Evolutionary conservation across 2,797 vertebrate genomes (phyloP).

Genomic region (Paramormyrops hopkinsi): DNA sequence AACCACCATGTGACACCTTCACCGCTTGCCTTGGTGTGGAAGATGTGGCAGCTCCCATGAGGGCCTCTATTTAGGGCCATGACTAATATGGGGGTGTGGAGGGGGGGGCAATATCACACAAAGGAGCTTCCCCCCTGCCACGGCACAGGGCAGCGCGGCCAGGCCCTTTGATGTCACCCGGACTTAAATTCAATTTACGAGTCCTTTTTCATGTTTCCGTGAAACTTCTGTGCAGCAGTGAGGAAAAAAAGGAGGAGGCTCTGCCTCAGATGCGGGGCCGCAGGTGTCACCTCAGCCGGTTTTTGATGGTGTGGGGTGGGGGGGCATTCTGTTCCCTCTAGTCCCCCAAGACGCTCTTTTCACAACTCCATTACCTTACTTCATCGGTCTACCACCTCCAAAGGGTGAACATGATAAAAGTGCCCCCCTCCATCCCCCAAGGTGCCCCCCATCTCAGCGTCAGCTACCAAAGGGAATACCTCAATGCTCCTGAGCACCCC

Average conservation of each 20-base stretch:
- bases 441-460: neutral
- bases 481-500: neutral
- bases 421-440: neutral
- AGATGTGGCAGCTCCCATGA: neutral
- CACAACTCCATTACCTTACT: neutral
- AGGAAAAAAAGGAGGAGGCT: conserved; percentile 4
- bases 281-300: neutral
- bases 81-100: neutral
- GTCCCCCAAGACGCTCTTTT: neutral
- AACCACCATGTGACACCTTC: conserved; percentile 31
- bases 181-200: conserved; percentile 55
- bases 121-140: neutral
- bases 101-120: neutral
- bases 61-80: neutral
- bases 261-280: neutral
- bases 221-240: conserved; percentile 40
- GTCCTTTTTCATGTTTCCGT: conserved; percentile 57
- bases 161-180: conserved; percentile 44
- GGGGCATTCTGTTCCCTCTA: neutral
- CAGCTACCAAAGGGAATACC: neutral
- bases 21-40: neutral
- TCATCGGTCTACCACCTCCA: neutral
- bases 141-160: conserved; percentile 26
- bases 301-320: neutral
- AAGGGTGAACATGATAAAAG: neutral